Base-by-base conservation (phyloP, 2,113 vertebrate genomes). In the Opisthocomus hoazin region DNA sequence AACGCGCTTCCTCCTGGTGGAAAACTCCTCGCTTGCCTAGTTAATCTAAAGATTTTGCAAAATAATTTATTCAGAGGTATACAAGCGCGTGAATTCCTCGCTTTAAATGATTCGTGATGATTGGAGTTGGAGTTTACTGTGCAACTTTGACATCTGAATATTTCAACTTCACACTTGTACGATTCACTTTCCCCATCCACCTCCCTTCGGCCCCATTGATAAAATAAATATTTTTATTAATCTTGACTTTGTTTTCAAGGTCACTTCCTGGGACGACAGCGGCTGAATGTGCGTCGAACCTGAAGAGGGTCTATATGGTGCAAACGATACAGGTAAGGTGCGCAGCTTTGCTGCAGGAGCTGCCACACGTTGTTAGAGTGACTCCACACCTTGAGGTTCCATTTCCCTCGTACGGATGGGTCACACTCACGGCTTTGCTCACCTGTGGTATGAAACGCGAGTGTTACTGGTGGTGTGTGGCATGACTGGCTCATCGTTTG, bases 221-320 rank as follows among this genome's bases (percentile, higher is more conserved):
- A 74, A 96, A 80, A 70, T 51, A 14, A n/a, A 11, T 68, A 36
- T 46, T 92, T 87, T 39, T 29, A 43, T 81, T 83, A 90, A 73
- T 58, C 18, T 74, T 21, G 48, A 7, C 45, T 84, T 29, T 91
- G 57, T 57, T 89, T 90, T 84, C 46, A 48, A 99, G 99, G 96
- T 99, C 99, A 9, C 98, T 99, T 65, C 99, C 99, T 51, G 99
- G 99, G 75, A 98, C 99, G 15, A 99, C 99, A n/a, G 99, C 99
- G 1, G 99, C 99, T 30, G 99, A 99, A 97, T 99, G 98, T 69
- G 99, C 99, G 46, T 99, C 98, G 12, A 99, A 99, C 83, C 94
- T 99, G 97, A 99, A 99, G 98, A 99, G 99, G 96, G 99, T 99
- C 96, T 99, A 99, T 90, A 99, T 98, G 0, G 99, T 99, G 24